A percentile compares a stretch with the other conserved stretches of the same genome.
phyloP scores from a whole-genome alignment of 2,888 invertebrate species.

The Papilio gigon region DNA sequence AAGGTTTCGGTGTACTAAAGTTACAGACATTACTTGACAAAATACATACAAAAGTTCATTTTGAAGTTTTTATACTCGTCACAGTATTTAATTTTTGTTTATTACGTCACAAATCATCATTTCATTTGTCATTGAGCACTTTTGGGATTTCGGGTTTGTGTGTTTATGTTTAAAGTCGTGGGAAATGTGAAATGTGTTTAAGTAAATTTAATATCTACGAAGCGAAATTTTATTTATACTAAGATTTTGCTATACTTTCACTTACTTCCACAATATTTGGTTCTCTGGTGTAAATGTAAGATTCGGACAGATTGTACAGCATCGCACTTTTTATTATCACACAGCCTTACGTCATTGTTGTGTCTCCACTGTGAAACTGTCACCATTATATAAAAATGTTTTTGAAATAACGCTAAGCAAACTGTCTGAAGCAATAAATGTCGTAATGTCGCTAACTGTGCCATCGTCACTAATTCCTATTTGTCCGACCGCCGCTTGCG shows the following conservation, averaged over 20 bases:
- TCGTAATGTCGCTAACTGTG: conserved; percentile 31
- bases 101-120: not conserved
- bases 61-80: not conserved
- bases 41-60: not conserved
- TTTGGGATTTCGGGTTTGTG: not conserved
- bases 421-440: conserved; percentile 29
- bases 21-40: not conserved
- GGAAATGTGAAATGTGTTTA: not conserved
- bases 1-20: no score
- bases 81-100: not conserved
- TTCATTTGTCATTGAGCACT: not conserved
- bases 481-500: conserved; percentile 45
- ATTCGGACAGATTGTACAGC: conserved; percentile 21
- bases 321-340: not conserved
- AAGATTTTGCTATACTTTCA: conserved; percentile 11
- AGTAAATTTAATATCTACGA: no score
- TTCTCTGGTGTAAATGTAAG: conserved; percentile 2
- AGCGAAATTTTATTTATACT: not conserved
- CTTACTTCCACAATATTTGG: conserved; percentile 22
- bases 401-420: not conserved
- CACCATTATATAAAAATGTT: not conserved
- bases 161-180: conserved; percentile 3
- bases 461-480: conserved; percentile 54
- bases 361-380: not conserved
- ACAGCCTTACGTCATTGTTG: not conserved